Conservation (phyloP, 2,113 vertebrate genomes). For the Semnornis frantzii region DNA sequence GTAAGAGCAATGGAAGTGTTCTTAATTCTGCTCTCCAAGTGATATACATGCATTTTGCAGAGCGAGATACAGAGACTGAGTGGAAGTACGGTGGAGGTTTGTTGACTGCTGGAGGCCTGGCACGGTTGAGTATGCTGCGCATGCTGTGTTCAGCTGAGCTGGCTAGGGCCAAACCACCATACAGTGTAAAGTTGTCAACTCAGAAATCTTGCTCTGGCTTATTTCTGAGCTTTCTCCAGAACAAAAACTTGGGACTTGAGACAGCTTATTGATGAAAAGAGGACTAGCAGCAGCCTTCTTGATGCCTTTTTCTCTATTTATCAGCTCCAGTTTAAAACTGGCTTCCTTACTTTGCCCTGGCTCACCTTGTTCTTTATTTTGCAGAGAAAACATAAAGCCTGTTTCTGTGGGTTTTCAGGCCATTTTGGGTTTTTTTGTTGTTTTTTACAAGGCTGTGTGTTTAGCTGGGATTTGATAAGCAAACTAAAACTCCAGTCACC, state of each 20-base stretch:
- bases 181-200: background rate
- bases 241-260: background rate
- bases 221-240: background rate
- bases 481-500: background rate
- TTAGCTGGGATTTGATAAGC: background rate
- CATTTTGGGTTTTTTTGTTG: background rate
- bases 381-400: background rate
- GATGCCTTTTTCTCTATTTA: background rate
- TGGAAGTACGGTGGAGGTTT: background rate
- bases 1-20: slow-evolving; percentile 10
- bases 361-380: background rate
- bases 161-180: background rate
- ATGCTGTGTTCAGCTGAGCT: too few relatives aligned
- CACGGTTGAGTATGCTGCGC: too few relatives aligned
- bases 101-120: background rate
- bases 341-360: background rate
- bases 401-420: background rate
- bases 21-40: slow-evolving; percentile 26
- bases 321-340: background rate
- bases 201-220: background rate
- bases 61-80: slow-evolving; percentile 7
- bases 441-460: background rate
- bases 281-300: background rate
- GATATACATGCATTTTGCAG: background rate
- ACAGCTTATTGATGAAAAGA: background rate